Conservation (phyloP, 2,888 invertebrate genomes). For the Hololepta plana region DNA sequence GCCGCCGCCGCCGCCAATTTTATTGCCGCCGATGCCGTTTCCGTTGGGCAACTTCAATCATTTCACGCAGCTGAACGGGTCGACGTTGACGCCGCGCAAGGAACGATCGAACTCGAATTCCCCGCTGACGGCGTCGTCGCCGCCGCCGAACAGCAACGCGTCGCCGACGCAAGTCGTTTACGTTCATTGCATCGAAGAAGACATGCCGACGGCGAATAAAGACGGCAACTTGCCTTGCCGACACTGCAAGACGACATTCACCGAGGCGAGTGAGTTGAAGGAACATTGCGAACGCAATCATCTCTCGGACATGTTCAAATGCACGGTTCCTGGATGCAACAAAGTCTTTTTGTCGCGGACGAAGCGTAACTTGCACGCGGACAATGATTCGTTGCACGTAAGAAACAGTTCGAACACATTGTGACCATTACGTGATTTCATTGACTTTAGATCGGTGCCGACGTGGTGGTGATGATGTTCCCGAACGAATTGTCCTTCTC, state of each 20-base stretch:
- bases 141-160: slow-evolving; percentile 19
- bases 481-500: too few relatives aligned
- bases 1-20: slow-evolving; percentile 38
- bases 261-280: slow-evolving; percentile 42
- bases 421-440: slow-evolving; percentile 23
- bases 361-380: slow-evolving; percentile 58
- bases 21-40: slow-evolving; percentile 38
- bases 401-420: slow-evolving; percentile 21
- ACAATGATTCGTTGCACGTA: slow-evolving; percentile 43
- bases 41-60: slow-evolving; percentile 27
- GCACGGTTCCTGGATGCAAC: slow-evolving; percentile 58
- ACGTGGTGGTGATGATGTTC: slow-evolving; percentile 29
- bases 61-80: slow-evolving; percentile 28
- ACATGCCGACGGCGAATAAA: slow-evolving; percentile 43
- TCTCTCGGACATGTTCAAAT: slow-evolving; percentile 48
- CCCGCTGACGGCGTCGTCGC: slow-evolving; percentile 31
- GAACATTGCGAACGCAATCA: slow-evolving; percentile 57
- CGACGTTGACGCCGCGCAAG: slow-evolving; percentile 17
- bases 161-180: slow-evolving; percentile 23
- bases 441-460: slow-evolving; percentile 23
- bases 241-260: slow-evolving; percentile 46
- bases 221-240: slow-evolving; percentile 52
- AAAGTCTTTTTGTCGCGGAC: slow-evolving; percentile 64
- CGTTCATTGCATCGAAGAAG: slow-evolving; percentile 46
- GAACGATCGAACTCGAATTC: slow-evolving; percentile 34